Conservation (phyloP, 2,888 invertebrate species). For the Callyntrura guangdongensis region DNA sequence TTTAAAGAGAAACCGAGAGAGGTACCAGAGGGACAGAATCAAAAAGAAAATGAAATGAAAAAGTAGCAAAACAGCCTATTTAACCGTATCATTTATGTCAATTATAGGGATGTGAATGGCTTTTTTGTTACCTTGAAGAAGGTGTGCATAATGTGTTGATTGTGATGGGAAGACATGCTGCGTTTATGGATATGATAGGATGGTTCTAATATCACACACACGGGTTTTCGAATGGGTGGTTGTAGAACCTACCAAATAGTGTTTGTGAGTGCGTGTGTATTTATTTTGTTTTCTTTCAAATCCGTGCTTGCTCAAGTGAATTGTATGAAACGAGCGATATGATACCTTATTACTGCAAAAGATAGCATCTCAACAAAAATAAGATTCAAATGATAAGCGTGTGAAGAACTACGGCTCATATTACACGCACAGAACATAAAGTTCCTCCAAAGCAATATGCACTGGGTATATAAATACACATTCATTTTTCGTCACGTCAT, state of each 20-base stretch:
- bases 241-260: too few relatives aligned
- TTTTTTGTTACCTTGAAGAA: slow-evolving; percentile 23
- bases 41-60: slow-evolving; percentile 38
- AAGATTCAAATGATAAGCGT: slow-evolving; percentile 39
- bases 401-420: slow-evolving; percentile 56
- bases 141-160: slow-evolving; percentile 78
- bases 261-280: too few relatives aligned
- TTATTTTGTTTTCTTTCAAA: slow-evolving; percentile 18
- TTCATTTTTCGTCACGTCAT: slow-evolving; percentile 75
- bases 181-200: slow-evolving; percentile 78
- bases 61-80: slow-evolving; percentile 56
- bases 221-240: slow-evolving; percentile 34
- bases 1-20: not conserved
- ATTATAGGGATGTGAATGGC: not conserved
- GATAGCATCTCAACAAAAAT: slow-evolving; percentile 41
- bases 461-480: slow-evolving; percentile 10
- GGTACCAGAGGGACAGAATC: too few relatives aligned
- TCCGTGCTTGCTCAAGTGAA: slow-evolving; percentile 30
- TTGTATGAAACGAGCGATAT: slow-evolving; percentile 64
- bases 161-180: slow-evolving; percentile 78
- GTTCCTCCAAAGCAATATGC: slow-evolving; percentile 39
- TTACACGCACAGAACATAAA: slow-evolving; percentile 53
- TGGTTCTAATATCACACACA: slow-evolving; percentile 61
- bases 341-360: slow-evolving; percentile 54
- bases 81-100: slow-evolving; percentile 6